phyloP scores from a whole-genome alignment of 2,113 vertebrate species.

The Nycticryphes semicollaris region DNA sequence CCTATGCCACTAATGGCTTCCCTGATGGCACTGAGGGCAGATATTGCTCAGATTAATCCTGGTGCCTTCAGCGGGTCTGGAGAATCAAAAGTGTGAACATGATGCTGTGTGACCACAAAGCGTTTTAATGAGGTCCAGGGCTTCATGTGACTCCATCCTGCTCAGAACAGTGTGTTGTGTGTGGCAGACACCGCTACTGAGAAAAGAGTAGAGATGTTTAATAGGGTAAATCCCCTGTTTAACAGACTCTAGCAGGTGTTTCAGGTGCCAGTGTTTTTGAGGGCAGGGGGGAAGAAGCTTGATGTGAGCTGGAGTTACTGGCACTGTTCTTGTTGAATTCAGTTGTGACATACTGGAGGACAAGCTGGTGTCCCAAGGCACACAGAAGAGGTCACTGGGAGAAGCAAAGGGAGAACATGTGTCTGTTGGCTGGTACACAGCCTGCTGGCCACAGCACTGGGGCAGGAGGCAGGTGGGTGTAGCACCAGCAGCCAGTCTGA shows the following conservation, averaged over 20 bases:
- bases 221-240: not conserved
- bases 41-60: not conserved
- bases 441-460: not conserved
- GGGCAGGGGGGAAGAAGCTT: not conserved
- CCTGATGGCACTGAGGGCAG: not conserved
- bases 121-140: not conserved
- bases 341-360: not conserved
- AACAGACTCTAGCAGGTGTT: not conserved
- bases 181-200: not conserved
- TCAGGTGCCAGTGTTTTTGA: not conserved
- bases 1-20: not conserved
- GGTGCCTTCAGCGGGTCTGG: not conserved
- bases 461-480: not conserved
- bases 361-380: not conserved
- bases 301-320: not conserved
- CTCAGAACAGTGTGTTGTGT: not conserved
- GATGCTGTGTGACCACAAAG: not conserved
- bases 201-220: not conserved
- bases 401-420: not conserved
- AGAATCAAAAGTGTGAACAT: not conserved
- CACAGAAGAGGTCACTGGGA: too few species aligned
- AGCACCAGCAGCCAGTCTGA: not conserved
- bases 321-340: not conserved
- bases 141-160: accelerated
- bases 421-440: not conserved